Evolutionary conservation across 2,888 invertebrate genomes (phyloP).

Genomic region (Chymomyza procnemis): DNA sequence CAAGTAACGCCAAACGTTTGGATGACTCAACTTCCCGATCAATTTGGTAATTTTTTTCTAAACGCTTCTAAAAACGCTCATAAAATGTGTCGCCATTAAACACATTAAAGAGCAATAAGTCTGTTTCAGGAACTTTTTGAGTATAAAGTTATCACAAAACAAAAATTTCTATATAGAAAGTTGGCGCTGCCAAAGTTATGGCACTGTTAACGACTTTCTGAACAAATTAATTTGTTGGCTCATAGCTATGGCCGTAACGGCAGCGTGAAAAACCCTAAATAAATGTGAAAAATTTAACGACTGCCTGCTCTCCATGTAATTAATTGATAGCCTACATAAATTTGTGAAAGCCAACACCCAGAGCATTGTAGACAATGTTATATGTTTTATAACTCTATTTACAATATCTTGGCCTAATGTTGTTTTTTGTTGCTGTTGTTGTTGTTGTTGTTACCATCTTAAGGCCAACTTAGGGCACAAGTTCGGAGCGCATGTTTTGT

Average conservation of each 20-base stretch:
- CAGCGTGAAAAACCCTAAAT: background rate
- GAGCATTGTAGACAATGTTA: conserved; percentile 64
- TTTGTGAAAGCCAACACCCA: conserved; percentile 70
- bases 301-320: conserved; percentile 46
- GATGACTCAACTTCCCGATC: background rate
- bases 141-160: background rate
- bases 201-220: conserved; percentile 60
- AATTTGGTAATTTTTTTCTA: background rate
- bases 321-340: conserved; percentile 68
- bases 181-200: conserved; percentile 30
- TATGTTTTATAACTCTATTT: conserved; percentile 69
- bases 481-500: conserved; percentile 45
- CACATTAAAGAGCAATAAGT: conserved; percentile 5
- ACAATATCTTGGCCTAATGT: conserved; percentile 33
- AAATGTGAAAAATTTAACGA: conserved; percentile 48
- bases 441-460: conserved; percentile 5
- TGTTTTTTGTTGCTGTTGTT: conserved; percentile 8
- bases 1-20: background rate
- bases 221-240: conserved; percentile 59
- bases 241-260: background rate
- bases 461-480: conserved; percentile 18
- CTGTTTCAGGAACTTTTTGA: background rate
- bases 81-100: conserved; percentile 53
- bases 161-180: conserved; percentile 46
- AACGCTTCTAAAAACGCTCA: conserved; percentile 4